Evolutionary conservation across 2,113 vertebrate genomes (phyloP).

Genomic region (Dinomys branickii): DNA sequence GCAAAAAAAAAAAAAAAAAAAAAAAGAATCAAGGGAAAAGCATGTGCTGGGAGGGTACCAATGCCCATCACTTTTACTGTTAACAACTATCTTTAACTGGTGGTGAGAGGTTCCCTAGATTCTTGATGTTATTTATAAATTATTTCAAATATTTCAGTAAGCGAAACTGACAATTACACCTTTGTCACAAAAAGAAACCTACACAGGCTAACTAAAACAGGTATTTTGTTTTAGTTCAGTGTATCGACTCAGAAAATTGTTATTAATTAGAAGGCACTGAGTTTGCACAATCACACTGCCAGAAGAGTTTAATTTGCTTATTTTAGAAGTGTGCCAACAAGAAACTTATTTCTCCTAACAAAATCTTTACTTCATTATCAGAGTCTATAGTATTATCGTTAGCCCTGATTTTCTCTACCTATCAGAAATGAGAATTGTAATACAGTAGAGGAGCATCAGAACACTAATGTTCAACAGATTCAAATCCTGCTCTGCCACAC

Average conservation of each 20-base stretch:
- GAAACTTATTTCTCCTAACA: background rate
- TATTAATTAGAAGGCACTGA: background rate
- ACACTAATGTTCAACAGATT: background rate
- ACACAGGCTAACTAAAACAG: background rate
- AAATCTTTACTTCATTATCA: background rate
- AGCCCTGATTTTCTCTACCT: background rate
- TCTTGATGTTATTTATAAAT: background rate
- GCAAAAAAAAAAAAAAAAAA: too few relatives aligned
- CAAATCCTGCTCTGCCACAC: background rate
- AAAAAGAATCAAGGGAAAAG: background rate
- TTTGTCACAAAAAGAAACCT: background rate
- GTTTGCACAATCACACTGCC: background rate
- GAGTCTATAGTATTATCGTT: background rate
- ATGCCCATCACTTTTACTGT: background rate
- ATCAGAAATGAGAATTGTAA: background rate
- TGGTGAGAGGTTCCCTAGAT: background rate
- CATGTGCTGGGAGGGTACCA: background rate
- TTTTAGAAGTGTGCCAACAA: background rate
- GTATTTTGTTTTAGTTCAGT: conserved; percentile 12
- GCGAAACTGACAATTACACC: background rate
- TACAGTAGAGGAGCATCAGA: background rate
- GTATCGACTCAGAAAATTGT: background rate
- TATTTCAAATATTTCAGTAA: conserved; percentile 4
- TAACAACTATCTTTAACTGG: background rate
- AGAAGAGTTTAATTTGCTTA: background rate